Percentiles rank a stretch among this genome's conserved stretches.
Evolutionary conservation across 2,797 vertebrate species (phyloP).

Genomic region (Lycodopsis pacificus): DNA sequence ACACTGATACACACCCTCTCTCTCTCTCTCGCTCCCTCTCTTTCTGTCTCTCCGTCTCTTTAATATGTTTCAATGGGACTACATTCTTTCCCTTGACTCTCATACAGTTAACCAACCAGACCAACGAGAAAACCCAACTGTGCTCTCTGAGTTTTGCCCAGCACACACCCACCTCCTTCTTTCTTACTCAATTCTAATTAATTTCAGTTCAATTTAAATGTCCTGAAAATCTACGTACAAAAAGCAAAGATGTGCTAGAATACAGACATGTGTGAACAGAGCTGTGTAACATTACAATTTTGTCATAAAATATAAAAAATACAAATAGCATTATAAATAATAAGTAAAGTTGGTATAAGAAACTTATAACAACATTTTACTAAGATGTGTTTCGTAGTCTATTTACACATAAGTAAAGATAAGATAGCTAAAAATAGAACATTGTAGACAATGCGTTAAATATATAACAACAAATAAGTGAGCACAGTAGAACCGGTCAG

Average conservation of each 20-base stretch:
- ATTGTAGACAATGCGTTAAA: neutral
- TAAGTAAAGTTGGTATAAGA: neutral
- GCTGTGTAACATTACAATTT: neutral
- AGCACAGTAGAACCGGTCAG: neutral
- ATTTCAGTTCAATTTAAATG: neutral
- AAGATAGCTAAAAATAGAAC: neutral
- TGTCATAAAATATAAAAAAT: neutral
- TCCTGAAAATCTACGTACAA: too few relatives aligned
- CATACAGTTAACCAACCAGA: constrained; percentile 73
- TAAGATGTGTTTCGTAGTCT: neutral
- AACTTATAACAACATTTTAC: too few relatives aligned
- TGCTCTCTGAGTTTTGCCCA: constrained; percentile 22
- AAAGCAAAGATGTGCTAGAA: too few relatives aligned
- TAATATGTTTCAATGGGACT: constrained; percentile 54
- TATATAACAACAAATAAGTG: neutral
- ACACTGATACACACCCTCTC: neutral
- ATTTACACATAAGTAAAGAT: neutral
- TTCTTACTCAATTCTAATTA: neutral
- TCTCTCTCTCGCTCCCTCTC: neutral
- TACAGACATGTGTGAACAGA: too few relatives aligned
- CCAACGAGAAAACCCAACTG: constrained; percentile 59
- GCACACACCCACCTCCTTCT: constrained; percentile 36
- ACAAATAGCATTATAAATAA: neutral
- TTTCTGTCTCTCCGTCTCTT: constrained; percentile 11
- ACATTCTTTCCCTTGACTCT: constrained; percentile 68